phyloP scores from a whole-genome alignment of 2,888 invertebrate genomes.

The Alviniconcha strummeri region DNA sequence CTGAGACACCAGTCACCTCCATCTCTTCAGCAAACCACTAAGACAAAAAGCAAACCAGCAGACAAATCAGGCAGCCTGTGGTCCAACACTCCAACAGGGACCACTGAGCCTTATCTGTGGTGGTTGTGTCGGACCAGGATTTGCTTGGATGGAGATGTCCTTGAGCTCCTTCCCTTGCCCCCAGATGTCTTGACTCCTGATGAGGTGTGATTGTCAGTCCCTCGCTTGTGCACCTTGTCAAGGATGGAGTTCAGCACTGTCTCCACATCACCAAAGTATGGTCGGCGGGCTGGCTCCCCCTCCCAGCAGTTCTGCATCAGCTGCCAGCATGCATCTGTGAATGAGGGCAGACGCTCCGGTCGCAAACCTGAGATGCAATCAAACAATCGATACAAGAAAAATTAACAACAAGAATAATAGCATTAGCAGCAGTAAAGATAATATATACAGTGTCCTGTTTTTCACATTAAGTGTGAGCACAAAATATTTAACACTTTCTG shows the following conservation, averaged over 20 bases:
- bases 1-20: not conserved
- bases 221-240: conserved; percentile 39
- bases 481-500: too few relatives aligned
- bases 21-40: not conserved
- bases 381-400: not conserved
- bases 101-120: not conserved
- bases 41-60: too few relatives aligned
- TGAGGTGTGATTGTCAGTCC: not conserved
- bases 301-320: conserved; percentile 91
- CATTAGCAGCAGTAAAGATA: too few relatives aligned
- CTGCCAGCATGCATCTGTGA: conserved; percentile 87
- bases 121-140: not conserved
- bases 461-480: too few relatives aligned
- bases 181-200: not conserved
- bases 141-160: conserved; percentile 2
- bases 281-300: conserved; percentile 83
- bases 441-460: too few relatives aligned
- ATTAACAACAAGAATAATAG: too few relatives aligned
- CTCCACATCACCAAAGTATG: conserved; percentile 87
- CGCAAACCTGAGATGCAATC: conserved; percentile 80
- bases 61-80: too few relatives aligned
- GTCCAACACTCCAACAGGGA: too few relatives aligned
- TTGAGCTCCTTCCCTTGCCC: not conserved
- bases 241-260: conserved; percentile 79
- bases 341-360: conserved; percentile 85